These are phyloP conservation scores for Egretta garzetta DNA, from an alignment of 2,113 vertebrate species.

Conservation along the genomic window DNA sequence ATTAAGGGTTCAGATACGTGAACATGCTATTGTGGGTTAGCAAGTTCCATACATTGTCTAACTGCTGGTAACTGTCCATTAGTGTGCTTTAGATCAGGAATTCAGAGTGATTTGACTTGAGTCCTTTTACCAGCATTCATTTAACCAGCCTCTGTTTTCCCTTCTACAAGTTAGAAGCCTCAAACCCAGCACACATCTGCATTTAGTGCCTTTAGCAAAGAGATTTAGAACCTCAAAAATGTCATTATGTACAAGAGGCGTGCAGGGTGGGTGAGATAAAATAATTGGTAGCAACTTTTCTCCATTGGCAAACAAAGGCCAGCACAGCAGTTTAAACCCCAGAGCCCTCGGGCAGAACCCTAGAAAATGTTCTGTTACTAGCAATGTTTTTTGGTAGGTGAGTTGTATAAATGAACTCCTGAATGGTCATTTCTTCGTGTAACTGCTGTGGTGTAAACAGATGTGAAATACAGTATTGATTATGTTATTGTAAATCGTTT, in stretches of 20 bases:
- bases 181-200: background rate
- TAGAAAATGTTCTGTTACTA: slow-evolving; percentile 9
- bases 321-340: slow-evolving; percentile 3
- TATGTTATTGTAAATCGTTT: background rate
- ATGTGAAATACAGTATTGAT: background rate
- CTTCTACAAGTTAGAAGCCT: background rate
- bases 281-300: slow-evolving; percentile 49
- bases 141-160: background rate
- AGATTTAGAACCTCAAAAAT: slow-evolving; percentile 36
- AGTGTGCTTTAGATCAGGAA: background rate
- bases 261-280: slow-evolving; percentile 29
- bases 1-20: background rate
- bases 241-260: slow-evolving; percentile 24
- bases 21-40: background rate
- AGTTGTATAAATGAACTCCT: background rate
- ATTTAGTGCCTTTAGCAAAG: slow-evolving; percentile 42
- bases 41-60: background rate
- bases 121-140: background rate
- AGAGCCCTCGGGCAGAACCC: background rate
- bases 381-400: background rate
- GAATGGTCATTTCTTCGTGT: background rate
- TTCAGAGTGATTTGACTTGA: background rate
- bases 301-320: background rate
- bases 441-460: background rate
- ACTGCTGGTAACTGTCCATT: background rate